Evolutionary conservation across 1,140 invertebrate species (phyloP), one percentile per base, ranked within the genome.

Genomic region (Brachionus paranguensis): DNA sequence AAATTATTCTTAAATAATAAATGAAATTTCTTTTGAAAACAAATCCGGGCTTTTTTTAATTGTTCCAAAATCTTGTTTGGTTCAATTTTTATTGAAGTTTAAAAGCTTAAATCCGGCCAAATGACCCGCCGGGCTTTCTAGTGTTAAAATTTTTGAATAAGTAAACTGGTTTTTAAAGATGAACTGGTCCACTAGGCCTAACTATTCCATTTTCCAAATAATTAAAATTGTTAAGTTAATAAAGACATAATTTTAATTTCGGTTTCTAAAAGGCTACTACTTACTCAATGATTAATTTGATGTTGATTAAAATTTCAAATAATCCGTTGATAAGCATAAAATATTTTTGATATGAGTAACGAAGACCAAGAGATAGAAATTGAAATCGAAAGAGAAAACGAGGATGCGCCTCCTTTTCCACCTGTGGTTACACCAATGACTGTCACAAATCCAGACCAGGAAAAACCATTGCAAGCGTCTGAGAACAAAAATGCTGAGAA

Each of bases 261-360:
- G 20, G 6, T 5, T 60, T 60, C 2, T 60, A 24, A 10, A 20
- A 24, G 53, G 53, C 53, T 20, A 60, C 53, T 60, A 60, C 53
- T 60, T 60, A 60, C 53, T 60, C 20, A 60, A 60, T 20, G 20
- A 60, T 60, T 20, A 60, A 60, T 60, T 60, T 10, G 20, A 10
- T 60, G 10, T 60, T 60, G 17, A 24, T 60, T 60, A 60, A 20
- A 60, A 60, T 20, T 60, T 60, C 50, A 20, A 60, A 43, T 4
- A 72, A 41, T 72, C 68, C 37, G 68, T 72, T 72, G 29, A 72
- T 17, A 72, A 72, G 37, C 68, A 72, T 43, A 43, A 43, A 72
- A 41, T 43, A 72, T 17, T 41, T 72, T 72, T 72, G 41, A 43
- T 17, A 72, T 72, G 68, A 43, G 17, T 72, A 17, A 20, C 7